A percentile compares a stretch with the other conserved stretches of the same genome.
Evolutionary conservation across 2,797 vertebrate genomes (phyloP).

Genomic region (Chanos chanos): DNA sequence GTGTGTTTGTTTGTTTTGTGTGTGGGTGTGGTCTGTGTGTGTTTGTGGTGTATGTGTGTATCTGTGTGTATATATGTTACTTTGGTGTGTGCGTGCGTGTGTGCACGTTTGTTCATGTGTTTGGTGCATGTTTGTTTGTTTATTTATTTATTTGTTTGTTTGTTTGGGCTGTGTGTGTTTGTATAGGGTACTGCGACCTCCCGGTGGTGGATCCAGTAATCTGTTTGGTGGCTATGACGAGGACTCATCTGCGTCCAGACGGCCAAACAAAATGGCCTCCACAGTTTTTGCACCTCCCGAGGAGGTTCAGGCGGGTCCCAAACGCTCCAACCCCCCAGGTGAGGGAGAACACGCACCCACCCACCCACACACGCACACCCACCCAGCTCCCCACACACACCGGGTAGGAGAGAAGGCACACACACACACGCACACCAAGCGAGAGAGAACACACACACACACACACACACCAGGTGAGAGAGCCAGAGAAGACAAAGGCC

Average conservation of each 20-base stretch:
- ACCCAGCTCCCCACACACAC: too few relatives aligned
- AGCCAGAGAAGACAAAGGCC: conserved; percentile 9
- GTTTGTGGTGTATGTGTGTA: background rate
- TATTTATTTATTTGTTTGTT: too few relatives aligned
- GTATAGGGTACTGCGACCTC: conserved; percentile 83
- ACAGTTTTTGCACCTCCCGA: conserved; percentile 81
- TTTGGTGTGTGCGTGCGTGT: background rate
- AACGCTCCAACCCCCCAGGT: conserved; percentile 93
- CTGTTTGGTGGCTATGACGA: conserved; percentile 83
- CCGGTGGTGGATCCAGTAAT: conserved; percentile 84
- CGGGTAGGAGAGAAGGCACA: too few relatives aligned
- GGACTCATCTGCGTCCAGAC: conserved; percentile 63
- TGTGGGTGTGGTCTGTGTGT: too few relatives aligned
- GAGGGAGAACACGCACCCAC: too few relatives aligned
- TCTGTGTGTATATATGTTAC: background rate
- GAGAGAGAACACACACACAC: too few relatives aligned
- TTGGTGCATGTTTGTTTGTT: background rate
- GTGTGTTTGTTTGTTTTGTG: too few relatives aligned
- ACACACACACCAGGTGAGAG: background rate
- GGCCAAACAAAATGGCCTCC: conserved; percentile 85
- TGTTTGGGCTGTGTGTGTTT: background rate
- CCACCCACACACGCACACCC: too few relatives aligned
- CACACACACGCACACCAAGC: too few relatives aligned
- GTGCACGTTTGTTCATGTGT: background rate
- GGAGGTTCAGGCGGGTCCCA: conserved; percentile 72